phyloP scores from a whole-genome alignment of 1,140 invertebrate genomes.

The Heterodera schachtii region DNA sequence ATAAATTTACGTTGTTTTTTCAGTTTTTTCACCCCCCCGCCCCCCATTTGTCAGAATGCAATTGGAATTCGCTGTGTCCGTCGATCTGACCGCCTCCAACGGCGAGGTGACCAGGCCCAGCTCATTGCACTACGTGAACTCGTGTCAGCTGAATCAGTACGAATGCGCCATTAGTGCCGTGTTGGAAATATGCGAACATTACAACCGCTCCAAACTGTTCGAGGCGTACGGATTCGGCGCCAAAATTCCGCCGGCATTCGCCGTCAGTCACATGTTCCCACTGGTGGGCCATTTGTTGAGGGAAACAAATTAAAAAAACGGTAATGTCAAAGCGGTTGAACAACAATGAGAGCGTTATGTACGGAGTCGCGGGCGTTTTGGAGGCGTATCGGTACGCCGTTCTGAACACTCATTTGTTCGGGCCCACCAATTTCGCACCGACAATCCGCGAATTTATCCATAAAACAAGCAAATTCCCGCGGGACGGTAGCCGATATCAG shows the following conservation, averaged over 20 bases:
- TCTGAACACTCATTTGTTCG: constrained; percentile 71
- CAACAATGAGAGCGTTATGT: constrained; percentile 69
- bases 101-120: constrained; percentile 70
- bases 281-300: constrained; percentile 38
- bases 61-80: constrained; percentile 72
- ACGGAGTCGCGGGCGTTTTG: constrained; percentile 67
- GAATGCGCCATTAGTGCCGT: constrained; percentile 65
- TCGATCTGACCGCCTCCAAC: constrained; percentile 77
- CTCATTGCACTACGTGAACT: constrained; percentile 72
- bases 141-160: constrained; percentile 70
- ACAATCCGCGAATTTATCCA: constrained; percentile 71
- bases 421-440: constrained; percentile 74
- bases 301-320: neutral
- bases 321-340: constrained; percentile 24
- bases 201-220: constrained; percentile 67
- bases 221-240: constrained; percentile 61
- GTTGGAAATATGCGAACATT: constrained; percentile 73
- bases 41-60: constrained; percentile 64
- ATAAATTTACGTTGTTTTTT: neutral
- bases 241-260: constrained; percentile 39
- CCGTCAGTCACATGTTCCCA: constrained; percentile 51
- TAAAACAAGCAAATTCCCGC: constrained; percentile 64
- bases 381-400: constrained; percentile 67
- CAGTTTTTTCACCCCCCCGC: neutral
- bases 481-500: constrained; percentile 66